These are phyloP conservation scores for Lycaon pictus DNA, from an alignment of 2,113 vertebrate genomes.

Conservation along the genomic window DNA sequence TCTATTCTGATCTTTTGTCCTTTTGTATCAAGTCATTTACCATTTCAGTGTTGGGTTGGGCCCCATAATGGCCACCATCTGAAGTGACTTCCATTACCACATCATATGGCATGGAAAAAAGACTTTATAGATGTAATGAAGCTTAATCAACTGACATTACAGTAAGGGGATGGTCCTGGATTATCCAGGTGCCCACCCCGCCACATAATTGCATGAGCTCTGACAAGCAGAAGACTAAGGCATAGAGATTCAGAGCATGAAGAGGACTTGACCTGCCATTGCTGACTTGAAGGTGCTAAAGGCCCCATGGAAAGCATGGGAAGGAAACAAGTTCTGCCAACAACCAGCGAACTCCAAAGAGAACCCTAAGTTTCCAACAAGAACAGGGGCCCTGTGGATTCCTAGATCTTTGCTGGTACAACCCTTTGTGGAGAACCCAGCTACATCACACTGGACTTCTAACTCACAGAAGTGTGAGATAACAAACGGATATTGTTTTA, in stretches of 20 bases:
- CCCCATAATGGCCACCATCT: not conserved
- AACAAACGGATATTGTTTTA: not conserved
- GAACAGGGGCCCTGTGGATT: fast-evolving
- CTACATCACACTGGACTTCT: too few species aligned
- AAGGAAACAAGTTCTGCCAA: not conserved
- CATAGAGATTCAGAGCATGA: not conserved
- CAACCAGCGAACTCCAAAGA: not conserved
- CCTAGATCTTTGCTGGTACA: not conserved
- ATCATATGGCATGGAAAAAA: not conserved
- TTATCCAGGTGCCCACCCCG: not conserved
- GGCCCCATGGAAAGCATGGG: fast-evolving
- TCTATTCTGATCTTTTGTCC: not conserved
- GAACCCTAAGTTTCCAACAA: not conserved
- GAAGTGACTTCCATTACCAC: not conserved
- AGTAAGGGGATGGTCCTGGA: too few species aligned
- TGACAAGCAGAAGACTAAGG: not conserved
- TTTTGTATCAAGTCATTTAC: not conserved
- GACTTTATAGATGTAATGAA: not conserved
- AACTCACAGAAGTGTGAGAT: not conserved
- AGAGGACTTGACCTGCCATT: fast-evolving
- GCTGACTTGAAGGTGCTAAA: not conserved
- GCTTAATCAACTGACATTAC: not conserved
- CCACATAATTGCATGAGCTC: not conserved
- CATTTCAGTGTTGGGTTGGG: not conserved
- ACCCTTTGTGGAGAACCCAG: too few species aligned